Conservation (phyloP, 2,888 invertebrate species). For the Sphinx pinastri region DNA sequence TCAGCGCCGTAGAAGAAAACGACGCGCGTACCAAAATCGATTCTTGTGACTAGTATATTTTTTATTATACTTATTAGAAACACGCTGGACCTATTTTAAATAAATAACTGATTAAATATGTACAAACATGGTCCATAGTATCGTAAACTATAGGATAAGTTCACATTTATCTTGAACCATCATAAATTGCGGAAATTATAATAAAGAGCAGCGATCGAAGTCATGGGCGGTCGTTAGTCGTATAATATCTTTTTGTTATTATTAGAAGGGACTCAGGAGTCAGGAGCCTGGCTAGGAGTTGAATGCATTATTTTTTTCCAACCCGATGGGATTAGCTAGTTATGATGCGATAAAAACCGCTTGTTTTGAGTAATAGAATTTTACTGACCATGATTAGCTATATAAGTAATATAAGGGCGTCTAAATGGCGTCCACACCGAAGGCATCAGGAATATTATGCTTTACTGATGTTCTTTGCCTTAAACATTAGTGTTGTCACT, state of each 20-base stretch:
- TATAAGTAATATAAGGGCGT: neutral
- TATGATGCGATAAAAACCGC: constrained; percentile 13
- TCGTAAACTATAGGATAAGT: constrained; percentile 7
- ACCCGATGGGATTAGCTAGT: constrained; percentile 13
- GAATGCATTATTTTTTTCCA: constrained; percentile 11
- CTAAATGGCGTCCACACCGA: neutral
- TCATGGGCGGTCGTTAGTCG: constrained; percentile 23
- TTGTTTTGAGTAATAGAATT: constrained; percentile 21
- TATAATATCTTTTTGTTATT: constrained; percentile 18
- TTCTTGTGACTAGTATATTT: no score
- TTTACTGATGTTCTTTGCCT: no score
- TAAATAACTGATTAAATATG: neutral
- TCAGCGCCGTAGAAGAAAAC: no score
- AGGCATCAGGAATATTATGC: neutral
- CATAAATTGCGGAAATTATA: constrained; percentile 24
- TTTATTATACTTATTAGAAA: neutral
- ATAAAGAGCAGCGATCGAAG: constrained; percentile 23
- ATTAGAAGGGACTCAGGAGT: constrained; percentile 17
- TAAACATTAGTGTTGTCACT: no score
- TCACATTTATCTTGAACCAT: constrained; percentile 3
- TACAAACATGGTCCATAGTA: neutral
- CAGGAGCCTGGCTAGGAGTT: neutral
- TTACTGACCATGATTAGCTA: constrained; percentile 7
- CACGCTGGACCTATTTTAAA: neutral
- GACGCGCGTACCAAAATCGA: no score